Evolutionary conservation across 2,888 invertebrate genomes (phyloP).

Genomic region (Clistopyga incitator): DNA sequence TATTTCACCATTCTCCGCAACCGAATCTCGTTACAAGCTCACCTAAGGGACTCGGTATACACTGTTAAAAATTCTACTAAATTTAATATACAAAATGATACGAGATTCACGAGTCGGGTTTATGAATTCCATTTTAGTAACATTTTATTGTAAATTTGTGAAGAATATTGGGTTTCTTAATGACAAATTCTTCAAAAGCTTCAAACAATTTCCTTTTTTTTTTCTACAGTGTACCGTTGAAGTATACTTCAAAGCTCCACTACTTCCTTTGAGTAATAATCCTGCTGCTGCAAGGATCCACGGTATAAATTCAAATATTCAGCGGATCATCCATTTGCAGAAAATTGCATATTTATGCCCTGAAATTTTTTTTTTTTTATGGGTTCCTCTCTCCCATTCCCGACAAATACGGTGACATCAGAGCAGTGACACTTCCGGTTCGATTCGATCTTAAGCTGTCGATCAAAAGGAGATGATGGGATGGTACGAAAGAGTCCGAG

Average conservation of each 20-base stretch:
- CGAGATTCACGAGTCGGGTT: no score
- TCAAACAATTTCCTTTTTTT: no score
- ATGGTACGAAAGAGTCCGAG: neutral
- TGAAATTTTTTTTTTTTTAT: no score
- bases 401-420: neutral
- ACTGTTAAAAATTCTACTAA: no score
- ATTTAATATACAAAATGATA: no score
- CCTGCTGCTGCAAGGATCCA: neutral
- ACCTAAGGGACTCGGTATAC: neutral
- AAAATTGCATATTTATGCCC: neutral
- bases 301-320: neutral
- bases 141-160: no score
- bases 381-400: no score
- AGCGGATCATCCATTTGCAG: neutral
- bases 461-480: neutral
- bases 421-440: neutral
- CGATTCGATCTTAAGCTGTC: neutral
- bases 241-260: neutral
- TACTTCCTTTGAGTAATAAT: neutral
- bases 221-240: no score
- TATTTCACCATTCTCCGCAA: neutral
- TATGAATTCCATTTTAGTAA: no score
- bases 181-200: no score
- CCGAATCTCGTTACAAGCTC: neutral
- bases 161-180: no score